A percentile compares a stretch with the other conserved stretches of the same genome.
Evolutionary conservation across 2,113 vertebrate genomes (phyloP).

Genomic region (Lagenorhynchus albirostris): DNA sequence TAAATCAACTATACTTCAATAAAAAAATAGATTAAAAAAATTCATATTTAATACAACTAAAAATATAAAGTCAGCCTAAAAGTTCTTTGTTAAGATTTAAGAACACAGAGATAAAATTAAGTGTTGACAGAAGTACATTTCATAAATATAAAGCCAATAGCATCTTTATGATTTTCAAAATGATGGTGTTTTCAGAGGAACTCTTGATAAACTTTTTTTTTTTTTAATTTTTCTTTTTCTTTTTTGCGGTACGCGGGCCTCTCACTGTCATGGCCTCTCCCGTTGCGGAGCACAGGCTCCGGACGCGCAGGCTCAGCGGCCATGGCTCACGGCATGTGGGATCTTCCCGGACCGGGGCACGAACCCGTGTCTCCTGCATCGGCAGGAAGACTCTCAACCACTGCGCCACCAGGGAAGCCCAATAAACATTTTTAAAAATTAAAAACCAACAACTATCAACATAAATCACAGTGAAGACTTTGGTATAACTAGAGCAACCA

Average conservation of each 20-base stretch:
- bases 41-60: not conserved
- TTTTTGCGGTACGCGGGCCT: no score
- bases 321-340: no score
- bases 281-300: no score
- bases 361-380: no score
- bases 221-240: no score
- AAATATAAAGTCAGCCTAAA: not conserved
- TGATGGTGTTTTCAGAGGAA: conserved; percentile 10
- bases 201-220: not conserved
- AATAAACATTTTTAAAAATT: not conserved
- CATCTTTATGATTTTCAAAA: not conserved
- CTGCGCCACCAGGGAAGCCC: no score
- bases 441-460: not conserved
- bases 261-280: no score
- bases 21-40: not conserved
- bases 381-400: no score
- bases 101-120: not conserved
- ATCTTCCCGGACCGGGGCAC: no score
- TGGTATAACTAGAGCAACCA: not conserved
- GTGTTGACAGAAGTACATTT: not conserved
- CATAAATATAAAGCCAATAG: conserved; percentile 4
- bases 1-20: not conserved
- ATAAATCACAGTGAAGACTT: not conserved
- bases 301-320: no score
- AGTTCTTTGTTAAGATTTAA: conserved; percentile 15